Evolutionary conservation across 2,888 invertebrate species (phyloP).

Genomic region (Papilio protenor): DNA sequence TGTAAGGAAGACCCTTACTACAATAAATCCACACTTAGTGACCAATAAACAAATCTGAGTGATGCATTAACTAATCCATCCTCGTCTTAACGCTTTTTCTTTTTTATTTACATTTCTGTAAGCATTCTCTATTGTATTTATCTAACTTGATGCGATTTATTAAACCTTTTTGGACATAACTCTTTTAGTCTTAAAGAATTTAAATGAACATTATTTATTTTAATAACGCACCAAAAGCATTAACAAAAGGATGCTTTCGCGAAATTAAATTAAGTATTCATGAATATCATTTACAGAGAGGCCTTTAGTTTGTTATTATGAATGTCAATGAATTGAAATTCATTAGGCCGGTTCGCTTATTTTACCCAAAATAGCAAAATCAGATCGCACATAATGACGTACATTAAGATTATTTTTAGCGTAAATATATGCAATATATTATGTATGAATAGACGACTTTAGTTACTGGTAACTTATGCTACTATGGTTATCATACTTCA

Average conservation of each 20-base stretch:
- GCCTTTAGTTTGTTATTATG: slow-evolving; percentile 39
- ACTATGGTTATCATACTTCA: no score
- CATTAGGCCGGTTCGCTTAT: slow-evolving; percentile 7
- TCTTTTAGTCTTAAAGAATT: slow-evolving; percentile 20
- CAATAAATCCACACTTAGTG: no score
- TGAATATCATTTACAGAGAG: slow-evolving; percentile 41
- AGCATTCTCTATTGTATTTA: background rate
- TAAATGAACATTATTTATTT: slow-evolving; percentile 39
- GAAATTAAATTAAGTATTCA: slow-evolving; percentile 44
- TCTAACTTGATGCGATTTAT: background rate
- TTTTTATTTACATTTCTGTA: background rate
- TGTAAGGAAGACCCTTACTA: no score
- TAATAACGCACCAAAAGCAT: slow-evolving; percentile 39
- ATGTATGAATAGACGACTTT: background rate
- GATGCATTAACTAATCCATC: background rate
- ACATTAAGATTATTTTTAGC: background rate
- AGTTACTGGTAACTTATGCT: no score
- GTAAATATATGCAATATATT: background rate
- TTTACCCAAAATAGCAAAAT: slow-evolving; percentile 5
- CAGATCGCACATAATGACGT: background rate
- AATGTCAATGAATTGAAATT: slow-evolving; percentile 40
- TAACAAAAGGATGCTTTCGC: slow-evolving; percentile 42
- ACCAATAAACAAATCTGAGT: background rate
- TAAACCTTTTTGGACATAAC: slow-evolving; percentile 28
- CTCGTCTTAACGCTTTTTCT: background rate